phyloP scores from a whole-genome alignment of 2,888 invertebrate species.

The Alloscopus bannaensis region DNA sequence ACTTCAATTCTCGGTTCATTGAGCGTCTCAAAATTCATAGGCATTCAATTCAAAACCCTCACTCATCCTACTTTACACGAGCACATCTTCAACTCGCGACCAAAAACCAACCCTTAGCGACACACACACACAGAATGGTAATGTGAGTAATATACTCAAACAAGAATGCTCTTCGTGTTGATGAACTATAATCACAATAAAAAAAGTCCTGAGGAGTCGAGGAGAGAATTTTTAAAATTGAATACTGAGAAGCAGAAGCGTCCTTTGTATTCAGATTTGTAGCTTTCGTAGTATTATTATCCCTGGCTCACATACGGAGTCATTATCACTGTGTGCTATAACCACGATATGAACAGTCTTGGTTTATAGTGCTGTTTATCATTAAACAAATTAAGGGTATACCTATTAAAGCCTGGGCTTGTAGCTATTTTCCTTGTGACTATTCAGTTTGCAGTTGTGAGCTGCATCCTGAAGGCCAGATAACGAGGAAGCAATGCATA shows the following conservation, averaged over 20 bases:
- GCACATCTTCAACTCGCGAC: too few relatives aligned
- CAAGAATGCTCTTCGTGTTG: not conserved
- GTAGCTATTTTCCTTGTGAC: slow-evolving; percentile 17
- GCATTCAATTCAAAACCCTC: not conserved
- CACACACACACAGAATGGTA: too few relatives aligned
- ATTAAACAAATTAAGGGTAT: slow-evolving; percentile 51
- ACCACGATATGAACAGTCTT: slow-evolving; percentile 16
- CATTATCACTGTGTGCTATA: too few relatives aligned
- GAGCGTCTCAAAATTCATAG: slow-evolving; percentile 29
- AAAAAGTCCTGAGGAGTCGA: slow-evolving; percentile 20
- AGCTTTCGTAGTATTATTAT: too few relatives aligned
- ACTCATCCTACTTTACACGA: too few relatives aligned
- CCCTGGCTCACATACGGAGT: too few relatives aligned
- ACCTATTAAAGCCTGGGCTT: slow-evolving; percentile 4
- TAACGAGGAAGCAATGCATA: slow-evolving; percentile 5
- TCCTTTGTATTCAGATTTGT: slow-evolving; percentile 13
- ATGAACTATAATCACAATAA: slow-evolving; percentile 17
- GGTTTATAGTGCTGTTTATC: slow-evolving; percentile 30
- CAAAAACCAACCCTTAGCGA: too few relatives aligned
- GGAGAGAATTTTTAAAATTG: too few relatives aligned
- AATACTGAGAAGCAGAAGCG: slow-evolving; percentile 17
- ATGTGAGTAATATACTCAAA: too few relatives aligned
- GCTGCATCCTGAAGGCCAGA: slow-evolving; percentile 31
- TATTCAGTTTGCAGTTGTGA: slow-evolving; percentile 2
- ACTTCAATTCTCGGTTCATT: slow-evolving; percentile 43